phyloP scores from a whole-genome alignment of 1,140 invertebrate genomes.

The Drusus annulatus region DNA sequence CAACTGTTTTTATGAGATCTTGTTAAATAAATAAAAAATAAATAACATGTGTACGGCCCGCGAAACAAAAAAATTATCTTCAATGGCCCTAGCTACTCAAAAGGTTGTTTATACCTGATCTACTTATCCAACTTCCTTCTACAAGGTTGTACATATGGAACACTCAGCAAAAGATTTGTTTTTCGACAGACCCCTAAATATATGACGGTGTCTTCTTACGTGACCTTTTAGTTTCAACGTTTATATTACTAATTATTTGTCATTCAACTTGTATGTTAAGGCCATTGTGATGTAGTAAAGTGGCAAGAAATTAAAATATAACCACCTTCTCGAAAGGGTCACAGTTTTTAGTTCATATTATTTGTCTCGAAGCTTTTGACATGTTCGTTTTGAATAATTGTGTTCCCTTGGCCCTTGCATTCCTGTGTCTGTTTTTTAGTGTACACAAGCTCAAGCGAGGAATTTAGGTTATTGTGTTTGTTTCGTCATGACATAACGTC shows the following conservation, averaged over 20 bases:
- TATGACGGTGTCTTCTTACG: too few relatives aligned
- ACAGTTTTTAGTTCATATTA: not conserved
- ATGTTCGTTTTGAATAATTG: not conserved
- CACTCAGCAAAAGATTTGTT: too few relatives aligned
- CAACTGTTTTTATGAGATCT: too few relatives aligned
- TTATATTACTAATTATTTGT: slow-evolving; percentile 1
- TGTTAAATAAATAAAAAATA: too few relatives aligned
- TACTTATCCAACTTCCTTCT: too few relatives aligned
- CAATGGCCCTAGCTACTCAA: too few relatives aligned
- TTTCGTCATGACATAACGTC: slow-evolving; percentile 49
- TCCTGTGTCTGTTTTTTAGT: slow-evolving; percentile 27
- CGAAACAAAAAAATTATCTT: too few relatives aligned
- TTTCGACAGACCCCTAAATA: too few relatives aligned
- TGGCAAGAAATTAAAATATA: not conserved
- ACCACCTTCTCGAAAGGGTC: not conserved
- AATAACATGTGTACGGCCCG: too few relatives aligned
- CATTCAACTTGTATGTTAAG: not conserved
- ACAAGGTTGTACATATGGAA: too few relatives aligned
- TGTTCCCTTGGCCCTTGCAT: not conserved
- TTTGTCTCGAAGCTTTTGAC: not conserved
- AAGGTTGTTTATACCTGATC: too few relatives aligned
- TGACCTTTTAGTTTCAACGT: not conserved
- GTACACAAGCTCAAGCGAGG: slow-evolving; percentile 29
- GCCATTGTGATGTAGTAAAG: not conserved
- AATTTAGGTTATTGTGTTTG: slow-evolving; percentile 51